Evolutionary conservation across 2,113 vertebrate species (phyloP), one percentile per base, ranked within the genome.

Genomic region (Reinhardtius hippoglossoides): DNA sequence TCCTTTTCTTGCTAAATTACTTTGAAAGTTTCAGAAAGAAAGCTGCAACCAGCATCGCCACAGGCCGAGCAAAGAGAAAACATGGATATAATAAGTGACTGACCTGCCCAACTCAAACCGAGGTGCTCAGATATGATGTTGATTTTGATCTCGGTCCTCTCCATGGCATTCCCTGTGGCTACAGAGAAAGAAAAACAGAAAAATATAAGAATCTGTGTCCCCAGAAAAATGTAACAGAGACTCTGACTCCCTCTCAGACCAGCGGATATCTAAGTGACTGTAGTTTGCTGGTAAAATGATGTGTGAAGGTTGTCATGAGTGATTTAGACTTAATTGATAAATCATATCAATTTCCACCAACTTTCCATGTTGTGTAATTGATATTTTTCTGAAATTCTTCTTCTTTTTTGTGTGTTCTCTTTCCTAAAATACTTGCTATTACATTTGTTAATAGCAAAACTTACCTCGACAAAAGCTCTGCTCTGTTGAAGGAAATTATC

Each of bases 21-120:
- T 35, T 35, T 35, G 1, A 35, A 35, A 35, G 35, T 35, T 35
- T 35, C 8, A 9, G 35, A 40, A n/a, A n/a, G n/a, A n/a, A n/a
- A n/a, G 40, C 40, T 42, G 12, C 40, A 12, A 3, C 40, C 40
- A 12, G 9, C 10, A 42, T 10, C 40, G 0, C 40, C 40, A 42
- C 12, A 3, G 12, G 10, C 12, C 40, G 12, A 13, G 56, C 7
- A 57, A 23, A 63, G 21, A 44, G 24, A 58, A 18, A 55, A 42
- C 9, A 2, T 42, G 24, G 44, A 27, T 54, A 10, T 58, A 27
- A 60, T 7, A 16, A 40, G 56, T 1, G n/a, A 93, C 96, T 94
- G 67, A 99, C 98, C 98, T 0, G 97, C 96, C 98, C 98, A 99
- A 91, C 97, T 99, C 85, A 98, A 95, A 50, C 98, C 97, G 14